Base-by-base conservation (phyloP, 2,797 vertebrate species). In the Pampus argenteus region DNA sequence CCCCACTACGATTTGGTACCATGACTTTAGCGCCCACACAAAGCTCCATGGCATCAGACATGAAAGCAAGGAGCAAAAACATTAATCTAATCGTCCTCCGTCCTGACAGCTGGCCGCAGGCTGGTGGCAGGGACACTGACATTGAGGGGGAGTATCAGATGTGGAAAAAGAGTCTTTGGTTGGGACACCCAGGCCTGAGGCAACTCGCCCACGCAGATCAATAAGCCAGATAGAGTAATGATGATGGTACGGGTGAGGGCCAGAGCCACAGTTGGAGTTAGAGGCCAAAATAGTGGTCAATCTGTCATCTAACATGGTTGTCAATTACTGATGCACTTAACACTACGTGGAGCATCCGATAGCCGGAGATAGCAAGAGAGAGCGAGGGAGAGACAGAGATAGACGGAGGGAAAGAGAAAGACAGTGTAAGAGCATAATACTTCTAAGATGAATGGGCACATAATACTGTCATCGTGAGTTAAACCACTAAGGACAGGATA, bases 31-130 rank as follows among this genome's bases (percentile, higher is more conserved):
- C 60, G 47, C 71, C 76, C 74, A 62, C 42, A 55, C 44, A 85
- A 84, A 90, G 74, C 78, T 76, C 72, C 58, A 62, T 81, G 66
- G 79, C 79, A 88, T 87, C 18, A 54, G 72, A 88, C 73, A 86
- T 85, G 74, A 90, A 93, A 88, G 87, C 52, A 67, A 71, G 50
- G 78, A 78, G 76, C 80, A 67, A 87, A 92, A 90, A 88, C 89
- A 92, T 90, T 85, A 89, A 91, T 89, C 66, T 78, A 80, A 89
- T 91, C 80, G 74, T 82, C 76, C 81, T 86, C 91, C 36, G 83
- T 70, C 88, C 82, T 85, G 89, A 91, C 94, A 95, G 92, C 91
- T 95, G 94, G 87, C 87, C 80, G 81, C 88, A 90, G 82, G 84
- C 75, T 82, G 90, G 79, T 76, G 80, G 85, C 86, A 87, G 81